phyloP scores from a whole-genome alignment of 2,888 invertebrate genomes.

The Hofmannophila pseudospretella region DNA sequence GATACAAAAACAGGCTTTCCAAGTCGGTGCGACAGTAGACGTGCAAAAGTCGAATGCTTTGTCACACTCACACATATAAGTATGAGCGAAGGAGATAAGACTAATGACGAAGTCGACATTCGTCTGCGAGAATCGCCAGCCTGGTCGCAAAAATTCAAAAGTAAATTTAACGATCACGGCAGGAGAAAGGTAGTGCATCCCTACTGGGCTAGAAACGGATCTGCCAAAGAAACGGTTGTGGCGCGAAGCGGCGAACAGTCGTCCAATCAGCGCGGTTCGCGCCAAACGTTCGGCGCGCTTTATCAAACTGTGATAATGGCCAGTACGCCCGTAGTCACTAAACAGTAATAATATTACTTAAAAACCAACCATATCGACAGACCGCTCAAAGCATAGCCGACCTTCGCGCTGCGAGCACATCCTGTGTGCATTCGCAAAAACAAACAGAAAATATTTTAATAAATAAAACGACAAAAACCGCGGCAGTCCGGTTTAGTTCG shows the following conservation, averaged over 20 bases:
- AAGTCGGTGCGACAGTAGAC: no score
- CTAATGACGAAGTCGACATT: neutral
- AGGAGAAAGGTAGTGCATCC: conserved; percentile 31
- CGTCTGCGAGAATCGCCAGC: no score
- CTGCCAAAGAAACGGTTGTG: conserved; percentile 22
- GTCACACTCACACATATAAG: no score
- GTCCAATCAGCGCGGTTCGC: conserved; percentile 66
- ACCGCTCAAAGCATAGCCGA: conserved; percentile 40
- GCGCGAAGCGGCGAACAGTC: conserved; percentile 24
- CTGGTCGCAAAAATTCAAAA: neutral
- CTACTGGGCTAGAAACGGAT: conserved; percentile 4
- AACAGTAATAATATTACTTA: conserved; percentile 59
- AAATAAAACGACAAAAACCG: conserved; percentile 49
- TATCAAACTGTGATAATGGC: conserved; percentile 57
- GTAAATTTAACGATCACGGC: conserved; percentile 20
- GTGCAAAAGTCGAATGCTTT: no score
- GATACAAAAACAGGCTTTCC: neutral
- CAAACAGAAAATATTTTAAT: conserved; percentile 36
- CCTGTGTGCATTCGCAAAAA: conserved; percentile 34
- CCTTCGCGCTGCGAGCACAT: conserved; percentile 45
- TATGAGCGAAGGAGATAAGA: no score
- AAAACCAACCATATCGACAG: conserved; percentile 35
- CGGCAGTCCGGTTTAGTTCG: conserved; percentile 48
- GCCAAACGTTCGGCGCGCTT: conserved; percentile 59
- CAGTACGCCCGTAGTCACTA: conserved; percentile 32